A percentile compares a stretch with the other conserved stretches of the same genome.
phyloP scores from a whole-genome alignment of 2,113 vertebrate genomes.

The Nyctibius bracteatus region DNA sequence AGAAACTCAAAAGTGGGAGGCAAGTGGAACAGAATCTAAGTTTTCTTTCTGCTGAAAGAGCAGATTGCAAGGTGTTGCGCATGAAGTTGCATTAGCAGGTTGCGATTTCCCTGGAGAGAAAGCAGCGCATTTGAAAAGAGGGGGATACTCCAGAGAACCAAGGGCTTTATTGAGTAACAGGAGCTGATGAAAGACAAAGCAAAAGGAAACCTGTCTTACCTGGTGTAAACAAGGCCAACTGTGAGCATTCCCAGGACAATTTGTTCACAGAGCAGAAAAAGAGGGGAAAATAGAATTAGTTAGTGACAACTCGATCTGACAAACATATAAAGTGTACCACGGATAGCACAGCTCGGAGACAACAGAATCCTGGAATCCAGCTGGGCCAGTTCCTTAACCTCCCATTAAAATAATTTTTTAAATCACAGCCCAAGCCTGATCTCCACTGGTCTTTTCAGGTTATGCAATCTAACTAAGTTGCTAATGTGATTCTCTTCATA shows the following conservation, averaged over 20 bases:
- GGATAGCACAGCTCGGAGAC: background rate
- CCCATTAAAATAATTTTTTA: background rate
- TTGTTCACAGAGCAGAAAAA: slow-evolving; percentile 37
- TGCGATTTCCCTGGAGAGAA: background rate
- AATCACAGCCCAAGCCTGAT: background rate
- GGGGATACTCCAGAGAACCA: slow-evolving; percentile 47
- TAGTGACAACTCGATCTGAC: background rate
- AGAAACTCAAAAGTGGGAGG: background rate
- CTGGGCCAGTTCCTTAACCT: slow-evolving; percentile 1
- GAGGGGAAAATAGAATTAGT: slow-evolving; percentile 3
- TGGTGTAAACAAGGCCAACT: slow-evolving; percentile 99
- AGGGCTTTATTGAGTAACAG: slow-evolving; percentile 50
- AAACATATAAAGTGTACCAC: background rate
- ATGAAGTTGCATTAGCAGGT: background rate
- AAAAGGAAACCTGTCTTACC: slow-evolving; percentile 80
- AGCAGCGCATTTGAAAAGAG: background rate
- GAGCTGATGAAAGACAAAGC: slow-evolving; percentile 77
- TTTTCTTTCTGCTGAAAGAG: background rate
- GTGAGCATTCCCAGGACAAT: slow-evolving; percentile 62
- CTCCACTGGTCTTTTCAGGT: background rate
- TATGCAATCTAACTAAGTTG: background rate
- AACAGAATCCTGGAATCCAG: slow-evolving; percentile 36
- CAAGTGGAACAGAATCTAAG: background rate
- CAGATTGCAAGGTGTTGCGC: background rate
- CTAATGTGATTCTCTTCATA: background rate